Evolutionary conservation across 2,888 invertebrate species (phyloP).

Genomic region (Siphonodentalium dalli): DNA sequence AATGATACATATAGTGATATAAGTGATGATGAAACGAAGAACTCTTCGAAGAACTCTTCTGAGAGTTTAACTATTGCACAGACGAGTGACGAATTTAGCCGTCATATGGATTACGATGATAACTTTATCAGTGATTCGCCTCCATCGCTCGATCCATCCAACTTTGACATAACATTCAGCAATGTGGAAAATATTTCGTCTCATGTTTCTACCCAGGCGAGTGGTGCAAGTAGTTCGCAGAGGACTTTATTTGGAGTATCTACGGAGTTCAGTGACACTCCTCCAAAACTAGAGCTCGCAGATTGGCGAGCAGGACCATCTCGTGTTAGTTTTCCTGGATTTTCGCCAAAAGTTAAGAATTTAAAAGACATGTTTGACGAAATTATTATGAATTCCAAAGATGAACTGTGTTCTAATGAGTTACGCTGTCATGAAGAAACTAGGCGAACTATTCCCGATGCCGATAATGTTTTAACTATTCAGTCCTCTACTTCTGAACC

Average conservation of each 20-base stretch:
- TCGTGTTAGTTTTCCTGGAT: neutral
- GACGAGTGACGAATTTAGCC: too few relatives aligned
- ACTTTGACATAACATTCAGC: too few relatives aligned
- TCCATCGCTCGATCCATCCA: too few relatives aligned
- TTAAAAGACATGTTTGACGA: neutral
- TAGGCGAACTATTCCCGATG: neutral
- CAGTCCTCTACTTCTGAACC: neutral
- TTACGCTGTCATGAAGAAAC: too few relatives aligned
- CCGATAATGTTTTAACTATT: neutral
- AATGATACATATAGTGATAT: slow-evolving; percentile 40
- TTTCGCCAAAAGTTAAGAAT: neutral
- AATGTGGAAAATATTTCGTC: too few relatives aligned
- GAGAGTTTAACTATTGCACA: neutral
- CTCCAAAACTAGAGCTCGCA: neutral
- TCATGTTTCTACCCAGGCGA: too few relatives aligned
- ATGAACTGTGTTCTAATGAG: neutral
- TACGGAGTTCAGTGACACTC: neutral
- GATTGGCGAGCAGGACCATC: neutral
- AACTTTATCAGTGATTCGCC: too few relatives aligned
- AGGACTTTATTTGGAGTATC: neutral
- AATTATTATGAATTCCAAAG: neutral
- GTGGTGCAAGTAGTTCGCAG: too few relatives aligned
- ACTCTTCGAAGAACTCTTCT: neutral
- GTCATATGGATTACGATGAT: too few relatives aligned
- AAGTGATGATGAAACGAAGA: slow-evolving; percentile 36